A percentile compares a stretch with the other conserved stretches of the same genome.
These are phyloP conservation scores for Drosophila fungiperda DNA, from an alignment of 2,888 invertebrate species.

Conservation along the genomic window DNA sequence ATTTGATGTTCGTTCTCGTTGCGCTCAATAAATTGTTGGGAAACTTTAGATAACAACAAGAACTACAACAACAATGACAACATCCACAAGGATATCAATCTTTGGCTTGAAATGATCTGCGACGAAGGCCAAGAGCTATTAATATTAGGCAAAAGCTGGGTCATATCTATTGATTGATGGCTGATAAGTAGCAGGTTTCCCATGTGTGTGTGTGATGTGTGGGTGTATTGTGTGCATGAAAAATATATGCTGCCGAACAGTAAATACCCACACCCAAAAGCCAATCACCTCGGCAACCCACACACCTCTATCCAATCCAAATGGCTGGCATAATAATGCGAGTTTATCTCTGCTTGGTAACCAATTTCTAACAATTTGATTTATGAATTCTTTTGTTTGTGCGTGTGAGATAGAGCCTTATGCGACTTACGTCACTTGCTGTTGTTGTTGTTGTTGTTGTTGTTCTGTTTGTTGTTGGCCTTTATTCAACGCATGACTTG, in stretches of 20 bases:
- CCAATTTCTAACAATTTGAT: slow-evolving; percentile 77
- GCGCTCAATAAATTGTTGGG: slow-evolving; percentile 58
- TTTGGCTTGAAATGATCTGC: slow-evolving; percentile 40
- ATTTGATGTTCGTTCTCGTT: not conserved
- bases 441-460: slow-evolving; percentile 15
- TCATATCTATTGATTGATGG: slow-evolving; percentile 73
- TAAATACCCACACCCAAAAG: not conserved
- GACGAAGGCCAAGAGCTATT: slow-evolving; percentile 50
- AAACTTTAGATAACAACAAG: slow-evolving; percentile 37
- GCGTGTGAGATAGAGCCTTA: slow-evolving; percentile 32
- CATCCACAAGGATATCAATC: slow-evolving; percentile 52
- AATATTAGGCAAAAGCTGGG: slow-evolving; percentile 55
- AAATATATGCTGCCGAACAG: slow-evolving; percentile 36
- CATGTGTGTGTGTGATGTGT: slow-evolving; percentile 5
- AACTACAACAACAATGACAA: not conserved
- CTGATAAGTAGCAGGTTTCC: slow-evolving; percentile 59
- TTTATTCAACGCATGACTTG: slow-evolving; percentile 49
- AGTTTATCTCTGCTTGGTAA: slow-evolving; percentile 77
- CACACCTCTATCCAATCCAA: slow-evolving; percentile 12
- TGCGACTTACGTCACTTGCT: slow-evolving; percentile 21
- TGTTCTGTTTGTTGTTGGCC: not conserved
- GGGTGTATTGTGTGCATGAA: slow-evolving; percentile 22
- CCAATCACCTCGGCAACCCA: not conserved
- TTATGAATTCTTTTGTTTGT: slow-evolving; percentile 75
- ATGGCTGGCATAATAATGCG: slow-evolving; percentile 74